A percentile compares a stretch with the other conserved stretches of the same genome.
phyloP scores from a whole-genome alignment of 2,113 vertebrate species.

The Chionomys nivalis region DNA sequence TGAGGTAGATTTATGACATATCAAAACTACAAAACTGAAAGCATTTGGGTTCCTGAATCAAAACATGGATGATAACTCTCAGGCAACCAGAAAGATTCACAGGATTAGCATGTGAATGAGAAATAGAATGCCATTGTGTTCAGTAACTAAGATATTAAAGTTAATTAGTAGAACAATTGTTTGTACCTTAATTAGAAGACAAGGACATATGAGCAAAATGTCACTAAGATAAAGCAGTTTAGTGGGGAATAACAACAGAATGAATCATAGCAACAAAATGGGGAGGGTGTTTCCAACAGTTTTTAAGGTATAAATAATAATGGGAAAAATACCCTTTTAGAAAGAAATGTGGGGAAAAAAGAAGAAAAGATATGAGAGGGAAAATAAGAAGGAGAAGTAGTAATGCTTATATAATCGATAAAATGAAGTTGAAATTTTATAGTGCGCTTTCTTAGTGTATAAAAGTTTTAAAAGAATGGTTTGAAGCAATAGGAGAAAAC shows the following conservation, averaged over 20 bases:
- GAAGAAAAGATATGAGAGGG: background rate
- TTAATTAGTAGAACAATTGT: background rate
- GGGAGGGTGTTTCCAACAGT: background rate
- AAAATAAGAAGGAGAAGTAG: no score
- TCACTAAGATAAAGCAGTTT: background rate
- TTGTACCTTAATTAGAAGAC: background rate
- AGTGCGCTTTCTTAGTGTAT: background rate
- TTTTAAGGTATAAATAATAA: background rate
- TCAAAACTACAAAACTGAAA: background rate
- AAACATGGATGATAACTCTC: background rate
- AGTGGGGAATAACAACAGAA: background rate
- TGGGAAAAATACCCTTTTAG: background rate
- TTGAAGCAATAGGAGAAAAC: constrained; percentile 12
- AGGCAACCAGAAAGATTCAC: background rate
- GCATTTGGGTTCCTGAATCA: background rate
- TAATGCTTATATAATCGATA: background rate
- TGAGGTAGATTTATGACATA: background rate
- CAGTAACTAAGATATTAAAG: background rate
- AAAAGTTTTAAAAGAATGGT: background rate
- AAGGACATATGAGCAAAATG: background rate
- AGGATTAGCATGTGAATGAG: background rate
- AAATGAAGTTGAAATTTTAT: background rate
- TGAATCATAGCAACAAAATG: background rate
- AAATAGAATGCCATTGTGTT: background rate
- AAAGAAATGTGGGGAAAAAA: background rate